These are phyloP conservation scores for Epinotia demarniana DNA, from an alignment of 2,888 invertebrate genomes.

Conservation along the genomic window DNA sequence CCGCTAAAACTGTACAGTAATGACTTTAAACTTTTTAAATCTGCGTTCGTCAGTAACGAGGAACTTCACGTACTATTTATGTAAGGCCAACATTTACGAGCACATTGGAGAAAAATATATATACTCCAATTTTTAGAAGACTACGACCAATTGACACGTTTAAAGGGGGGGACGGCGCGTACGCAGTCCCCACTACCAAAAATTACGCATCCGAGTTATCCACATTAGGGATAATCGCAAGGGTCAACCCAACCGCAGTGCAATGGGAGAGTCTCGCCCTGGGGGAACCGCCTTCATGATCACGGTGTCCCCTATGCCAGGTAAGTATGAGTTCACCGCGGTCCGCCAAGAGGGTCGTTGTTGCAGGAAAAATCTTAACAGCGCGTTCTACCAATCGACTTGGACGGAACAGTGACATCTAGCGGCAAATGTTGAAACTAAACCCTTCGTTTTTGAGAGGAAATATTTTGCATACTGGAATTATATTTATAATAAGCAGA, in stretches of 20 bases:
- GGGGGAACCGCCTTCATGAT: constrained; percentile 38
- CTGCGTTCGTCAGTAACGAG: too few relatives aligned
- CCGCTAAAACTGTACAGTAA: too few relatives aligned
- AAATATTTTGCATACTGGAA: too few relatives aligned
- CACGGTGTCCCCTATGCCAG: constrained; percentile 39
- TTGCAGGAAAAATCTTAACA: constrained; percentile 15
- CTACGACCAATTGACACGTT: too few relatives aligned
- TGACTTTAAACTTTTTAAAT: too few relatives aligned
- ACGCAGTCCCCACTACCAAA: constrained; percentile 13
- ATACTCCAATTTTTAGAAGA: too few relatives aligned
- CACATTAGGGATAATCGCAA: constrained; percentile 34
- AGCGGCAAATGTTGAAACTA: neutral
- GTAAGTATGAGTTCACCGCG: constrained; percentile 7
- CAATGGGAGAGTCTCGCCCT: constrained; percentile 32
- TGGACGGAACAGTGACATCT: constrained; percentile 1
- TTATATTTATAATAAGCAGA: neutral
- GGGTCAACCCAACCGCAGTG: constrained; percentile 34
- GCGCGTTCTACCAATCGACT: neutral
- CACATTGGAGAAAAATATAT: too few relatives aligned
- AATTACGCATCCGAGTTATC: constrained; percentile 22
- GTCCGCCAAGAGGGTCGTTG: neutral
- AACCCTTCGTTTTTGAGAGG: neutral
- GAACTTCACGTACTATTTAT: too few relatives aligned
- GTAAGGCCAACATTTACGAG: too few relatives aligned
- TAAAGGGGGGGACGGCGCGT: neutral